Percentiles rank a stretch among this genome's conserved stretches.
Evolutionary conservation across 2,888 invertebrate genomes (phyloP).

Genomic region (Cancer borealis): DNA sequence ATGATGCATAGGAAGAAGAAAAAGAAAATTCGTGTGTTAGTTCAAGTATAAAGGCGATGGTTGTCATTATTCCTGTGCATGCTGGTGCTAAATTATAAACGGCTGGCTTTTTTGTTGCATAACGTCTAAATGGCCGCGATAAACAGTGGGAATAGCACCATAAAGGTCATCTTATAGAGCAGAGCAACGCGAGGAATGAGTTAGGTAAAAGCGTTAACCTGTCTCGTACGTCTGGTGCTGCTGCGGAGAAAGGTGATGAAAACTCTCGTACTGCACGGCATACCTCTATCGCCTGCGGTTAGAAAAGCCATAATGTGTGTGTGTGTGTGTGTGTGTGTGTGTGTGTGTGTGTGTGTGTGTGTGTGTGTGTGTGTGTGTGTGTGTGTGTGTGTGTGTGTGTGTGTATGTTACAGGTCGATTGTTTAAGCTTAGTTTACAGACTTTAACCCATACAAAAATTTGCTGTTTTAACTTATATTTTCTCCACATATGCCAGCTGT

Average conservation of each 20-base stretch:
- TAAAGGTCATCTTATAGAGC: constrained; percentile 32
- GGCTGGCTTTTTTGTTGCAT: constrained; percentile 6
- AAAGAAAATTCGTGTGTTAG: not conserved
- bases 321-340: constrained; percentile 23
- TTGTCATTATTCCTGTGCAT: not conserved
- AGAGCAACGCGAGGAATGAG: constrained; percentile 8
- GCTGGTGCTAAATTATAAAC: not conserved
- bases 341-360: constrained; percentile 5
- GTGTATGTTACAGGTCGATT: not conserved
- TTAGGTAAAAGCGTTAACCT: not conserved
- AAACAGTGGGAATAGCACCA: constrained; percentile 25
- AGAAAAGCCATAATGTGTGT: constrained; percentile 18
- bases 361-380: constrained; percentile 2
- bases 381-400: not conserved
- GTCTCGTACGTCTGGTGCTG: not conserved
- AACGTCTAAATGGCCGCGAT: constrained; percentile 27
- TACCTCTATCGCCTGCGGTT: not conserved
- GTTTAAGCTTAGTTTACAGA: not conserved
- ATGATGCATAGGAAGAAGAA: not conserved
- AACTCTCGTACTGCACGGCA: constrained; percentile 11
- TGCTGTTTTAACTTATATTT: too few relatives aligned
- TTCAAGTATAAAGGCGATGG: not conserved
- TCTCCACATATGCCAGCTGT: too few relatives aligned
- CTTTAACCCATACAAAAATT: too few relatives aligned
- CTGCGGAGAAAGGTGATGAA: not conserved